Conservation (phyloP, 2,113 vertebrate species). For the Rana temporaria region DNA sequence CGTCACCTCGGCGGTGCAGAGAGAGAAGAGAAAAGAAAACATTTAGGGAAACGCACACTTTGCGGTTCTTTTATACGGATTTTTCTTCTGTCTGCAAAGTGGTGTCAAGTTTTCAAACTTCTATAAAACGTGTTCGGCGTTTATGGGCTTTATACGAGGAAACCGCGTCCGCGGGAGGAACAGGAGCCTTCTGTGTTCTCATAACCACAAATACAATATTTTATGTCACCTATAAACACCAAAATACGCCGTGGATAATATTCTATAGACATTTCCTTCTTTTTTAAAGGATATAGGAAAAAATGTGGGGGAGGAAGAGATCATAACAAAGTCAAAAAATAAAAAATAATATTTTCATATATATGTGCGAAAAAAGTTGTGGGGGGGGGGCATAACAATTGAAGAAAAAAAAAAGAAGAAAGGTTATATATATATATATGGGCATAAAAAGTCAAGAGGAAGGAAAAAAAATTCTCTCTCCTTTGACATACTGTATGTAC, state of each 20-base stretch:
- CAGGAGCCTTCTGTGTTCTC: neutral
- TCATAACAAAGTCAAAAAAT: too few species aligned
- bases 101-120: slow-evolving; percentile 42
- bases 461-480: too few species aligned
- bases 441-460: too few species aligned
- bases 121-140: slow-evolving; percentile 43
- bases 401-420: too few species aligned
- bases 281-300: too few species aligned
- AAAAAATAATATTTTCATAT: too few species aligned
- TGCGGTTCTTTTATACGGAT: slow-evolving; percentile 46
- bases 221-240: neutral
- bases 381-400: too few species aligned
- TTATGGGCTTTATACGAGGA: slow-evolving; percentile 47
- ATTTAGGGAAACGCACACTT: slow-evolving; percentile 12
- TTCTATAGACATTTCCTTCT: neutral
- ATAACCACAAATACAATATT: neutral
- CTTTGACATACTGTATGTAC: too few species aligned
- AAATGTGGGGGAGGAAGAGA: too few species aligned
- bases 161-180: slow-evolving; percentile 6
- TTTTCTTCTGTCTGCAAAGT: slow-evolving; percentile 37
- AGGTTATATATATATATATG: too few species aligned
- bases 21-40: neutral
- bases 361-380: too few species aligned
- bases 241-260: neutral
- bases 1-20: neutral